Evolutionary conservation across 1,140 invertebrate species (phyloP).

Genomic region (Anagrus nilaparvatae): DNA sequence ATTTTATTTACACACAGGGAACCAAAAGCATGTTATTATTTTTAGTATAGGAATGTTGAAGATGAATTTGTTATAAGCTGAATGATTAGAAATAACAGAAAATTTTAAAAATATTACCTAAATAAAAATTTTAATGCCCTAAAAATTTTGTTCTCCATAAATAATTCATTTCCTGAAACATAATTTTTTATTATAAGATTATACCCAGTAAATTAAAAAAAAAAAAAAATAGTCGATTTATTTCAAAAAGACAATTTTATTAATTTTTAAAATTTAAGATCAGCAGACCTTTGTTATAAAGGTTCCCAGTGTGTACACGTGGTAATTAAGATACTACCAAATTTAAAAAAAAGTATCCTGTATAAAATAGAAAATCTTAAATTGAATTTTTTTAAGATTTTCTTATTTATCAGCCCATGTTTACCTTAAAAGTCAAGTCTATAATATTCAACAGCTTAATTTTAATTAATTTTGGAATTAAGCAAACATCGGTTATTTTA

Average conservation of each 20-base stretch:
- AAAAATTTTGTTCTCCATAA: slow-evolving; percentile 35
- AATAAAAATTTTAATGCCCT: slow-evolving; percentile 30
- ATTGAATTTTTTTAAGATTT: too few species aligned
- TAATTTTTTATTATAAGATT: slow-evolving; percentile 24
- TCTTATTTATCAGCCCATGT: too few species aligned
- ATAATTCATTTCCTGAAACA: slow-evolving; percentile 40
- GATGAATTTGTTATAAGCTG: slow-evolving; percentile 19
- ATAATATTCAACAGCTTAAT: too few species aligned
- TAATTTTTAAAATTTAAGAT: too few species aligned
- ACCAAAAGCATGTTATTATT: slow-evolving; percentile 15
- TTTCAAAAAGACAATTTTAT: slow-evolving; percentile 4
- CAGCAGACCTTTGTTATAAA: too few species aligned
- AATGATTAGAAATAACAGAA: slow-evolving; percentile 24
- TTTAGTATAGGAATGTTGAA: slow-evolving; percentile 20
- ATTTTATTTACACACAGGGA: slow-evolving; percentile 19
- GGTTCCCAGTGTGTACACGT: slow-evolving; percentile 17
- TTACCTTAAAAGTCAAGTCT: too few species aligned
- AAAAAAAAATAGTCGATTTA: slow-evolving; percentile 7
- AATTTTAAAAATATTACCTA: slow-evolving; percentile 36
- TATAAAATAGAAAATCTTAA: too few species aligned
- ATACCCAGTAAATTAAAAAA: slow-evolving; percentile 4
- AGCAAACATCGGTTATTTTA: too few species aligned
- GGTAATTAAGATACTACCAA: too few species aligned
- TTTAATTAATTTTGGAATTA: too few species aligned
- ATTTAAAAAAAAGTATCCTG: too few species aligned